Percentiles rank a stretch among this genome's conserved stretches.
Evolutionary conservation across 2,113 vertebrate genomes (phyloP).

Genomic region (Siphamia tubifer): DNA sequence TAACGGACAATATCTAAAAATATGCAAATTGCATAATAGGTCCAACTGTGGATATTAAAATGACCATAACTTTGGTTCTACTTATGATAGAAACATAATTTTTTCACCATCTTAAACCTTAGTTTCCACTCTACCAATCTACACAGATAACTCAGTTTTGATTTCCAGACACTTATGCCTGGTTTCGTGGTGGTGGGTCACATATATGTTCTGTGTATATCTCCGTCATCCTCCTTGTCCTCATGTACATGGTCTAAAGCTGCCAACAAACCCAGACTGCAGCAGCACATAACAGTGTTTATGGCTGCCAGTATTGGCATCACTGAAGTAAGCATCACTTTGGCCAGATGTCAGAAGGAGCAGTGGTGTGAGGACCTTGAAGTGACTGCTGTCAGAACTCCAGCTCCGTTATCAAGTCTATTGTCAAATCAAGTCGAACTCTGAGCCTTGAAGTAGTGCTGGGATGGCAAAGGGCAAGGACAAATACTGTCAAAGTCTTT

Average conservation of each 20-base stretch:
- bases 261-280: slow-evolving; percentile 5
- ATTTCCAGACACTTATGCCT: too few relatives aligned
- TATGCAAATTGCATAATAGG: too few relatives aligned
- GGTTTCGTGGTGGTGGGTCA: too few relatives aligned
- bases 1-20: too few relatives aligned
- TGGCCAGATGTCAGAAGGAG: slow-evolving; percentile 14
- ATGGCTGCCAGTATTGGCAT: neutral
- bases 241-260: neutral
- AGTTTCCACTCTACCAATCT: too few relatives aligned
- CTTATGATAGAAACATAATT: too few relatives aligned
- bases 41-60: too few relatives aligned
- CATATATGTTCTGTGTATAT: too few relatives aligned
- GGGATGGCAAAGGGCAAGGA: slow-evolving; percentile 14
- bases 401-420: slow-evolving; percentile 1
- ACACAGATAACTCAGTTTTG: too few relatives aligned
- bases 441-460: slow-evolving; percentile 29
- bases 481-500: neutral
- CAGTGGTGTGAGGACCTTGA: slow-evolving; percentile 35
- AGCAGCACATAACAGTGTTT: neutral
- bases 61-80: too few relatives aligned
- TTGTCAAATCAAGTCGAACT: slow-evolving; percentile 44
- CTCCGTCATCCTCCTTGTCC: too few relatives aligned
- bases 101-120: too few relatives aligned
- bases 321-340: slow-evolving; percentile 24
- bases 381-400: slow-evolving; percentile 37